phyloP scores from a whole-genome alignment of 1,140 invertebrate genomes.

The Eupeodes corollae region DNA sequence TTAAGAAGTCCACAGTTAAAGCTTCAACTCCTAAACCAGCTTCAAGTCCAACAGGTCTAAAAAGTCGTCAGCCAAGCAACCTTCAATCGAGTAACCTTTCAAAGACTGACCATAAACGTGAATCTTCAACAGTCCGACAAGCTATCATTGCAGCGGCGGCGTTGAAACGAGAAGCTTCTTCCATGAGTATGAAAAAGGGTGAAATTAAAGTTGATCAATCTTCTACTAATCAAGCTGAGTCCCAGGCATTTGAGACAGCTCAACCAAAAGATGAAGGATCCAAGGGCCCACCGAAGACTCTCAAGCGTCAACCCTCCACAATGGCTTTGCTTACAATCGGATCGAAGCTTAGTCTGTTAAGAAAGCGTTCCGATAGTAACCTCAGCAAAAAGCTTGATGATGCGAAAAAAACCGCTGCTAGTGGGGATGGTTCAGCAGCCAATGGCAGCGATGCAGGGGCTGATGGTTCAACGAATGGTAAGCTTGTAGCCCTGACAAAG shows the following conservation, averaged over 20 bases:
- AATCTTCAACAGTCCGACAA: not conserved
- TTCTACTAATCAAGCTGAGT: not conserved
- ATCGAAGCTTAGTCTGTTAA: slow-evolving; percentile 8
- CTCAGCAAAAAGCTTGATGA: slow-evolving; percentile 5
- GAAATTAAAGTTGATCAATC: not conserved
- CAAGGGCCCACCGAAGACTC: not conserved
- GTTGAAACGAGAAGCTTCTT: not conserved
- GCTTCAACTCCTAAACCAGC: too few relatives aligned
- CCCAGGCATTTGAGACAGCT: slow-evolving; percentile 2
- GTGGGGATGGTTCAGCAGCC: not conserved
- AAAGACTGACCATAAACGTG: not conserved
- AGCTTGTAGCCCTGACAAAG: slow-evolving; percentile 5
- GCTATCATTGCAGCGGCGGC: not conserved
- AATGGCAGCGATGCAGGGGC: not conserved
- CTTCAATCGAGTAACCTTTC: not conserved
- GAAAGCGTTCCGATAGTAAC: slow-evolving; percentile 10
- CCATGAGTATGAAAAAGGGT: not conserved
- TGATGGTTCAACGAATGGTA: too few relatives aligned
- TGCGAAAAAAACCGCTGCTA: not conserved
- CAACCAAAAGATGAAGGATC: not conserved
- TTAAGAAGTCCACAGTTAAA: slow-evolving; percentile 2
- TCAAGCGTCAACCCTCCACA: slow-evolving; percentile 5
- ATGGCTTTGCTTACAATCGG: slow-evolving; percentile 5
- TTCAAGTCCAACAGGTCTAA: not conserved
- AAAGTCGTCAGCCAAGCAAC: slow-evolving; percentile 4